Base-by-base conservation (phyloP, 2,113 vertebrate genomes). In the Parus major region DNA sequence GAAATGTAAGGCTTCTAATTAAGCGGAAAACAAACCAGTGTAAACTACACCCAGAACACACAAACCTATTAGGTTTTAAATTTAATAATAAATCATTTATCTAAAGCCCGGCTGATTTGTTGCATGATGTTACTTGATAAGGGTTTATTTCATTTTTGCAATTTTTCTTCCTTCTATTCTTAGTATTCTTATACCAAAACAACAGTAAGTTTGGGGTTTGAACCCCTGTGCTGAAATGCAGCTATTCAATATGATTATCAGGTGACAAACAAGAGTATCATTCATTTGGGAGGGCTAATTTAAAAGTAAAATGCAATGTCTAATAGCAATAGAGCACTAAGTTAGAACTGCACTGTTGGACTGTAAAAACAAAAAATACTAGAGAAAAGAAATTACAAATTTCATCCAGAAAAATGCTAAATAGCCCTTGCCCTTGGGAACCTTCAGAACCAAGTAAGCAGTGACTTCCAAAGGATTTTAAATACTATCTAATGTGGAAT, bases 1-100 rank as follows among this genome's bases (percentile, higher is more conserved):
- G 69, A 93, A 93, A 96, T 70, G 46, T 73, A 90, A 94, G 83
- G 68, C 65, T 96, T 95, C 94, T 96, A 97, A 97, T 97, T 95
- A 96, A 95, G 75, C 19, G 25, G 79, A 82, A 97, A 96, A 95
- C 65, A 95, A 97, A 88, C 63, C 95, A 94, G 28, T 95, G 84
- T 87, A 88, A 97, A 88, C 90, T 90, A 90, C 47, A 52, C 29
- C 88, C 47, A 71, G 92, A 96, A 92, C 85, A 94, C 70, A 91
- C 47, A 91, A 92, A 95, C 39, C 44, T 87, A 88, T 94, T 94
- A 97, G 64, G 63, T 65, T 92, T 88, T 94, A 89, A 90, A 72
- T 96, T 82, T 68, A 91, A 86, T 76, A 95, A 72, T 86, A 95
- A 97, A 96, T 86, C 65, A 65, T 93, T 97, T 94, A 70, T 85